Conservation (phyloP, 2,888 invertebrate genomes). For the Lobophora halterata region DNA sequence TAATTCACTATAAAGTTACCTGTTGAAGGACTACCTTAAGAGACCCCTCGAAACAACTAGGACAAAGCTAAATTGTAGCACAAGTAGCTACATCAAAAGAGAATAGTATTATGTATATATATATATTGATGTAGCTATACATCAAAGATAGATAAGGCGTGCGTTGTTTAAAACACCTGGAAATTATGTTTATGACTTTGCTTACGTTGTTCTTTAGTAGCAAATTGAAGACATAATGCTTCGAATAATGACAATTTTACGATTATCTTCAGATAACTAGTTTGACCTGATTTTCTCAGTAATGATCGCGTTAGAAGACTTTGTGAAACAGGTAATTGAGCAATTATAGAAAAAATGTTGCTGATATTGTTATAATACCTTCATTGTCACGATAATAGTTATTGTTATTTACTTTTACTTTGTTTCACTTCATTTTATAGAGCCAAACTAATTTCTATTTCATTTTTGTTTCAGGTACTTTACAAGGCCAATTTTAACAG, state of each 20-base stretch:
- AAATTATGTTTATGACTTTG: conserved; percentile 19
- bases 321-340: conserved; percentile 5
- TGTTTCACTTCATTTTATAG: neutral
- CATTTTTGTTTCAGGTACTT: conserved; percentile 23
- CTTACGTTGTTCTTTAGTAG: conserved; percentile 14
- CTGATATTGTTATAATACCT: conserved; percentile 11
- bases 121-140: too few species aligned
- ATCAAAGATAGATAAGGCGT: too few species aligned
- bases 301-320: conserved; percentile 10
- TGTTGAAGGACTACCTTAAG: conserved; percentile 52
- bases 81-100: conserved; percentile 59
- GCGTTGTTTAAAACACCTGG: too few species aligned
- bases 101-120: conserved; percentile 8
- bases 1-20: conserved; percentile 69
- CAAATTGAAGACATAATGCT: neutral
- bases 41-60: conserved; percentile 59
- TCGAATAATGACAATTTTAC: conserved; percentile 8
- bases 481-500: neutral
- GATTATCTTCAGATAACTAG: conserved; percentile 5
- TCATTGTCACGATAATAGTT: neutral
- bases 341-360: conserved; percentile 6
- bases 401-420: neutral
- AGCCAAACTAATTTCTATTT: neutral
- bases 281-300: conserved; percentile 11
- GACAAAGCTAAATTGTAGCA: conserved; percentile 56